Evolutionary conservation across 2,113 vertebrate genomes (phyloP).

Genomic region (Neopipo cinnamomea): DNA sequence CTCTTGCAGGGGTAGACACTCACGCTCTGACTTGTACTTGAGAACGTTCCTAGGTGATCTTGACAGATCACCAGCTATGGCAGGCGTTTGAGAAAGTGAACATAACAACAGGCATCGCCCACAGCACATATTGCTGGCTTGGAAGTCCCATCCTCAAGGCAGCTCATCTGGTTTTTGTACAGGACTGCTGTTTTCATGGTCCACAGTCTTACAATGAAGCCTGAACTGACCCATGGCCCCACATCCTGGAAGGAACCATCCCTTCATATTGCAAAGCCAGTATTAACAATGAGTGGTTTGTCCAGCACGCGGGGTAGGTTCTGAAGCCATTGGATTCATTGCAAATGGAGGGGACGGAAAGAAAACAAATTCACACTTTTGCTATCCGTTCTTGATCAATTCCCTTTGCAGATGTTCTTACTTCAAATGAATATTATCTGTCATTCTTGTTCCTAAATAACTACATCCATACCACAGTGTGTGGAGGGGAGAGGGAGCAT

Average conservation of each 20-base stretch:
- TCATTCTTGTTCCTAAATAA: neutral
- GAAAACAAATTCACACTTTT: neutral
- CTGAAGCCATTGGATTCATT: neutral
- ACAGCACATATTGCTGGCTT: neutral
- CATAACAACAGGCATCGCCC: neutral
- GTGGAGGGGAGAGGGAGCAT: neutral
- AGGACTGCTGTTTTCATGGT: neutral
- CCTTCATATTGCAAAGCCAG: neutral
- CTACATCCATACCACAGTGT: neutral
- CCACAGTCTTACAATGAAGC: neutral
- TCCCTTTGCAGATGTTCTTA: neutral
- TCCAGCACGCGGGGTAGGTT: neutral
- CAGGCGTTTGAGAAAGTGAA: neutral
- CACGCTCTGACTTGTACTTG: slow-evolving; percentile 17
- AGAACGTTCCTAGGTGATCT: neutral
- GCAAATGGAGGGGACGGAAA: neutral
- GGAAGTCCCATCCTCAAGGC: neutral
- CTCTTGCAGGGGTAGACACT: neutral
- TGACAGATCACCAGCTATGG: neutral
- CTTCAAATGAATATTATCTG: neutral
- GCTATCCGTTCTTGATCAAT: neutral
- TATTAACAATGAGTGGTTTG: neutral
- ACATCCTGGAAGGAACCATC: neutral
- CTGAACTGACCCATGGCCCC: neutral
- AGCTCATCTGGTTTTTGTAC: neutral